phyloP scores from a whole-genome alignment of 2,888 invertebrate genomes.

The Sceliomorpha sp. region DNA sequence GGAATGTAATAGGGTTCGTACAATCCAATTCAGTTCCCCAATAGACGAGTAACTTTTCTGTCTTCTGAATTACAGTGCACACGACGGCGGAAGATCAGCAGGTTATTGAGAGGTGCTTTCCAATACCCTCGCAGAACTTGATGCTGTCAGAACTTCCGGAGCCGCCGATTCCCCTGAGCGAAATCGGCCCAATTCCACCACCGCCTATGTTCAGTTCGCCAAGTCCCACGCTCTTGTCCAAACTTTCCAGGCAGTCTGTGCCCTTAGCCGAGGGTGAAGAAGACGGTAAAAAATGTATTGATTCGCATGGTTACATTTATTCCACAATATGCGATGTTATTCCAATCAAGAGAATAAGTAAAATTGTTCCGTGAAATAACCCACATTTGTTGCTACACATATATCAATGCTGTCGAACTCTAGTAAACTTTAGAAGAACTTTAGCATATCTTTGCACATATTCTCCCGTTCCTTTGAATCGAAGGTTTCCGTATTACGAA shows the following conservation, averaged over 20 bases:
- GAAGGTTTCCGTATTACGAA: no score
- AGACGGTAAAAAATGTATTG: conserved; percentile 82
- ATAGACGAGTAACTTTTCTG: background rate
- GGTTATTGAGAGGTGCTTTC: conserved; percentile 74
- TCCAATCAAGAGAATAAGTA: no score
- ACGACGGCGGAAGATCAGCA: conserved; percentile 67
- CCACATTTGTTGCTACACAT: no score
- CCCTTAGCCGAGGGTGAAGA: conserved; percentile 84
- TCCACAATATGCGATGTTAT: background rate
- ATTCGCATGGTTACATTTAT: background rate
- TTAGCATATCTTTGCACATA: no score
- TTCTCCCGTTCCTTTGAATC: no score
- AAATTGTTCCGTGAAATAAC: no score
- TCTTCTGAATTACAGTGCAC: conserved; percentile 39
- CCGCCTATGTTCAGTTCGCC: conserved; percentile 98
- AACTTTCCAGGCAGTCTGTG: conserved; percentile 77
- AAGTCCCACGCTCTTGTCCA: conserved; percentile 85
- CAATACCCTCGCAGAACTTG: conserved; percentile 80
- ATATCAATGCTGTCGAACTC: no score
- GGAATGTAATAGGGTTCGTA: no score
- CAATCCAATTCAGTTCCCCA: no score
- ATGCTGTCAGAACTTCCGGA: conserved; percentile 93
- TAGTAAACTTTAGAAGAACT: no score
- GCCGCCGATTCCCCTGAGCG: conserved; percentile 94
- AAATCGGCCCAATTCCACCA: conserved; percentile 96